These are phyloP conservation scores for Drosophila falleni DNA, from an alignment of 2,888 invertebrate genomes.

Conservation along the genomic window DNA sequence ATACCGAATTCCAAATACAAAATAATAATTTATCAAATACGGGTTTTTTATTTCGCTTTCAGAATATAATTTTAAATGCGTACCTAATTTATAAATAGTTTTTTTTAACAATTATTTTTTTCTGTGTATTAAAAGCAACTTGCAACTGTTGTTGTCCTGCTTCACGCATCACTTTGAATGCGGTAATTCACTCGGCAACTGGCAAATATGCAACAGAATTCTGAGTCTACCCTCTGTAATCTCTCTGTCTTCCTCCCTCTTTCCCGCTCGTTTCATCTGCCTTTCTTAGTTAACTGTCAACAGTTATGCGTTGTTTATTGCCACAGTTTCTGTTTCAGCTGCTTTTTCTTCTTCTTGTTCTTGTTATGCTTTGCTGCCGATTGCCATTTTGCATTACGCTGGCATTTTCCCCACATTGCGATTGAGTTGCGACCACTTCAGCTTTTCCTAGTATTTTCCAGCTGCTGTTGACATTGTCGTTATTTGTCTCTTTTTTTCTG, in stretches of 20 bases:
- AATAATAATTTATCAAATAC: no score
- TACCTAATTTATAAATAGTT: no score
- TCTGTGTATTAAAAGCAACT: conserved; percentile 22
- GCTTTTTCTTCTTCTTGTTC: background rate
- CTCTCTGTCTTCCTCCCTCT: background rate
- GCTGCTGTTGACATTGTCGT: conserved; percentile 48
- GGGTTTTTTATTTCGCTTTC: no score
- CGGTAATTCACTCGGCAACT: conserved; percentile 32
- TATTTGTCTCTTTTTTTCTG: conserved; percentile 28
- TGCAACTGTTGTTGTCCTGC: conserved; percentile 6
- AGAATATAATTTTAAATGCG: no score
- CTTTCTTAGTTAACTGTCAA: conserved; percentile 27
- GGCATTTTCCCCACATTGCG: conserved; percentile 24
- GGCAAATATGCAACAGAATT: conserved; percentile 43
- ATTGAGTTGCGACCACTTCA: conserved; percentile 35
- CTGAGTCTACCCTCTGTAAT: conserved; percentile 15
- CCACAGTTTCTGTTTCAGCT: conserved; percentile 21
- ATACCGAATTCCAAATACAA: background rate
- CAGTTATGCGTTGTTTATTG: conserved; percentile 41
- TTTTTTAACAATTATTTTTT: background rate
- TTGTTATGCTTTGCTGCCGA: conserved; percentile 24
- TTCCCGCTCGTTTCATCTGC: background rate
- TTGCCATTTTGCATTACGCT: conserved; percentile 38
- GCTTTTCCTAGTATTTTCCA: conserved; percentile 20
- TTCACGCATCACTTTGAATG: conserved; percentile 21